Evolutionary conservation across 2,888 invertebrate genomes (phyloP).

Genomic region (Limnephilus rhombicus): DNA sequence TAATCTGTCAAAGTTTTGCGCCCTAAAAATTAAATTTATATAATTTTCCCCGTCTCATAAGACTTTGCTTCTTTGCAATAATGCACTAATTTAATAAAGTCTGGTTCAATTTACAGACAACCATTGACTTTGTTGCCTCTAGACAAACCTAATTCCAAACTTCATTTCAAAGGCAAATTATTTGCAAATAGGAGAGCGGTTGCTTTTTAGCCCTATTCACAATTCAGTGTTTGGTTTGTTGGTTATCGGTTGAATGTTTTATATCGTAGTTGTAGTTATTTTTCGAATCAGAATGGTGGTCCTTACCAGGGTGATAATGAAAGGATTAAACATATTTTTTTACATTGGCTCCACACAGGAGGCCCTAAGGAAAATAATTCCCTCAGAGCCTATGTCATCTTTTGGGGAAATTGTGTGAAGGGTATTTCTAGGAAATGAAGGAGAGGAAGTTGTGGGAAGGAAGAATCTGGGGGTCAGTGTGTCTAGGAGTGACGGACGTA

Average conservation of each 20-base stretch:
- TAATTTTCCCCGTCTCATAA: not conserved
- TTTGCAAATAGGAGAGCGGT: not conserved
- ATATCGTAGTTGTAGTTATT: not conserved
- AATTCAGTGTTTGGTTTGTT: not conserved
- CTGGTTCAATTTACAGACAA: not conserved
- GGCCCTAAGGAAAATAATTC: too few species aligned
- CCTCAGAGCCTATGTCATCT: too few species aligned
- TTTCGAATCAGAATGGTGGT: too few species aligned
- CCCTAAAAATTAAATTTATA: not conserved
- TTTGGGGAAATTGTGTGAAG: too few species aligned
- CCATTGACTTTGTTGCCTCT: not conserved
- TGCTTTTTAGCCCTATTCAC: not conserved
- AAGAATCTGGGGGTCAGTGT: too few species aligned
- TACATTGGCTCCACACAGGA: too few species aligned
- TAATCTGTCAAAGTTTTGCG: not conserved
- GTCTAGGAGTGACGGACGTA: too few species aligned
- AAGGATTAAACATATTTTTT: too few species aligned
- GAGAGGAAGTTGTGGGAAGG: too few species aligned
- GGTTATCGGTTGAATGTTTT: not conserved
- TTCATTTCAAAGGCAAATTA: slow-evolving; percentile 32
- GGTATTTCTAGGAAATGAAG: too few species aligned
- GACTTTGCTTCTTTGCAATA: slow-evolving; percentile 24
- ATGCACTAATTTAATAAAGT: slow-evolving; percentile 13
- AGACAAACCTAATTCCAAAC: not conserved
- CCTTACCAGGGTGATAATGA: too few species aligned